Base-by-base conservation (phyloP, 2,888 invertebrate species). In the Parnassius apollo region DNA sequence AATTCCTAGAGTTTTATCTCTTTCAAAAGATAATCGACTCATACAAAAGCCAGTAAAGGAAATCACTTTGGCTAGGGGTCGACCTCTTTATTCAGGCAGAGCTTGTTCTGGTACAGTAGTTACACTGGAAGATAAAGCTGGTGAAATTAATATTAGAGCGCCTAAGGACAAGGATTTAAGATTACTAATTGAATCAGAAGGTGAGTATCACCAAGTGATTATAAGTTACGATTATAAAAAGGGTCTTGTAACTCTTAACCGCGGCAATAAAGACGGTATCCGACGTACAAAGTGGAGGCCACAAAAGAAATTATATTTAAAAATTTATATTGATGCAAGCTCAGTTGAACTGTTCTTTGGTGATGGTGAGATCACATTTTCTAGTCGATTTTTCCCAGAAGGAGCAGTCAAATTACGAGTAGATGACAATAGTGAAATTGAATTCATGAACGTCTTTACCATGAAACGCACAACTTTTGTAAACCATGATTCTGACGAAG, bases 261-360 rank as follows among this genome's bases (percentile, higher is more conserved):
- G 88, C 1, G 85, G 85, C 25, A 85, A 85, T 4, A 54, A 71
- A 1, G 85, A 87, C 64, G 84, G 81, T 1, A 58, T 82, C 0
- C 77, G 87, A 1, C 75, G 80, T 11, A 78, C 85, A 0, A 61
- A 74, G 10, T 88, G 85, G 83, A 77, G 66, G 3, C 85, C 86
- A 3, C 22, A n/a, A 46, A 59, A 62, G 22, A 52, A 59, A 53
- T 42, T 69, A 44, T 25, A 61, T 48, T 65, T 67, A 67, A 65
- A 54, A 22, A 57, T 65, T 9, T 68, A 60, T 22, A 50, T 72
- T 10, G 73, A 74, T 42, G 68, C 72, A 18, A 74, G 73, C 48
- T 74, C 72, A 4, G 61, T 74, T 25, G 74, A 74, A 62, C 49
- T 74, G 46, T 72, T 72, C 54, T 71, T 67, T 35, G 72, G 72